phyloP scores from a whole-genome alignment of 2,113 vertebrate genomes.

The Limanda limanda region DNA sequence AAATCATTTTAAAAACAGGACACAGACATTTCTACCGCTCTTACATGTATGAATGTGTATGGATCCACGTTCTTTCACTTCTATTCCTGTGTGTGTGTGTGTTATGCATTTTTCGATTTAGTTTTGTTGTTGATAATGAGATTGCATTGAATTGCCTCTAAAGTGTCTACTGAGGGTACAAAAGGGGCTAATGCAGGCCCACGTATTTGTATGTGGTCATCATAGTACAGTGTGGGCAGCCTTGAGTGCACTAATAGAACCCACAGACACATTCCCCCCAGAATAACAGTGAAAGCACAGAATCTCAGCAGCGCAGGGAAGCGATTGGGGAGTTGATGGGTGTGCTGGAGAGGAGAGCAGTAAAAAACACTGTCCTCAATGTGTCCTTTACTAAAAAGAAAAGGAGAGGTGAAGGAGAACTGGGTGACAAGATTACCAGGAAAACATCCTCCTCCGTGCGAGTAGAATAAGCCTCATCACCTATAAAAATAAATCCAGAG shows the following conservation, averaged over 20 bases:
- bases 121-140: background rate
- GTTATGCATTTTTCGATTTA: background rate
- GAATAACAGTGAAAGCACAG: slow-evolving; percentile 36
- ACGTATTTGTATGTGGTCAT: slow-evolving; percentile 21
- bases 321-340: no score
- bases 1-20: background rate
- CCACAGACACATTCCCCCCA: slow-evolving; percentile 35
- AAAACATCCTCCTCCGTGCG: background rate
- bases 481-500: background rate
- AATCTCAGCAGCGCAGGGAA: background rate
- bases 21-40: slow-evolving; percentile 4
- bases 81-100: background rate
- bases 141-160: slow-evolving; percentile 6
- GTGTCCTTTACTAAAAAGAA: background rate
- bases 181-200: slow-evolving; percentile 28
- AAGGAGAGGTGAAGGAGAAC: no score
- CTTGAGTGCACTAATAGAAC: slow-evolving; percentile 60
- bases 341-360: background rate
- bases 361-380: background rate
- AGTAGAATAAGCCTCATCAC: background rate
- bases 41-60: background rate
- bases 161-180: background rate
- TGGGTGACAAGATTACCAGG: background rate
- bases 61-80: background rate
- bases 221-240: slow-evolving; percentile 47